phyloP scores from a whole-genome alignment of 2,888 invertebrate species.

The Sphinx pinastri region DNA sequence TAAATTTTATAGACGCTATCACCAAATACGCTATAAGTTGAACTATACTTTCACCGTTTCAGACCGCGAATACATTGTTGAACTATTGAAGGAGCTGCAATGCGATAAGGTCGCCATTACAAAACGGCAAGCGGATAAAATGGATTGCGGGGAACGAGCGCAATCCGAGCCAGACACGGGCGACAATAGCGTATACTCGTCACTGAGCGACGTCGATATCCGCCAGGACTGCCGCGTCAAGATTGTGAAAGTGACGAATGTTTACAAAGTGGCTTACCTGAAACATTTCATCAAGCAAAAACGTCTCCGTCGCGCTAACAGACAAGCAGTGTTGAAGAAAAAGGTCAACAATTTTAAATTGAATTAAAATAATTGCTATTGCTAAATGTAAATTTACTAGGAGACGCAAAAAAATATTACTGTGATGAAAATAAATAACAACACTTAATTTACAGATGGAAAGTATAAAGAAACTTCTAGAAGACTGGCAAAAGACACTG shows the following conservation, averaged over 20 bases:
- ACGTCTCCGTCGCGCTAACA: conserved; percentile 62
- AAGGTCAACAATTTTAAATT: conserved; percentile 51
- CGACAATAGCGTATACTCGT: conserved; percentile 61
- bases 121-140: conserved; percentile 48
- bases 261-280: conserved; percentile 74
- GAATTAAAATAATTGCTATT: too few relatives aligned
- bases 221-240: conserved; percentile 67
- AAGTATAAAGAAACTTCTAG: conserved; percentile 64
- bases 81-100: conserved; percentile 63
- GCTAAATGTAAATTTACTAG: too few relatives aligned
- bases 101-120: conserved; percentile 48
- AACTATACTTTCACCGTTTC: conserved; percentile 39
- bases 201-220: conserved; percentile 55
- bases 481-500: conserved; percentile 73
- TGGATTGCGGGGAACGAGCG: conserved; percentile 50
- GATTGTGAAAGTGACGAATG: conserved; percentile 74
- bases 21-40: background rate
- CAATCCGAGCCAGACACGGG: conserved; percentile 43
- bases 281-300: conserved; percentile 74
- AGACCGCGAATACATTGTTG: conserved; percentile 62
- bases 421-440: background rate
- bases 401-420: too few relatives aligned
- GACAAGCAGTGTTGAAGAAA: conserved; percentile 67
- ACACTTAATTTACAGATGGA: conserved; percentile 61
- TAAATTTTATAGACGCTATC: background rate